Percentiles rank a stretch among this genome's conserved stretches.
phyloP scores from a whole-genome alignment of 2,797 vertebrate genomes.

The Syncerus caffer region DNA sequence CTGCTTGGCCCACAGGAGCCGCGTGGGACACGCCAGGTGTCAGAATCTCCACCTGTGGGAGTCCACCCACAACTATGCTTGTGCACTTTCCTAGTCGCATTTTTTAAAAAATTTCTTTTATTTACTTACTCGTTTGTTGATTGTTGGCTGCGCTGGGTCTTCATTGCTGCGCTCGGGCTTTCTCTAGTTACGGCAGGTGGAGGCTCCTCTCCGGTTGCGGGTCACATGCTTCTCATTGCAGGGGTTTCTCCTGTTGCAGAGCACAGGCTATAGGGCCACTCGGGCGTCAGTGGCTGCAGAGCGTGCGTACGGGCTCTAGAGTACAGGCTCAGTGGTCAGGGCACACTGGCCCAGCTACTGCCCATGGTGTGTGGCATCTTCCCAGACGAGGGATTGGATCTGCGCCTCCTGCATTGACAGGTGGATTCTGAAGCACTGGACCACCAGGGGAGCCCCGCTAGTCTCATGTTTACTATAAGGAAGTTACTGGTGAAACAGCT shows the following conservation, averaged over 20 bases:
- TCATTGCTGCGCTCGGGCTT: background rate
- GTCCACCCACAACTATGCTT: background rate
- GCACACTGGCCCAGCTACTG: background rate
- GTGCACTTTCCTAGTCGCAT: background rate
- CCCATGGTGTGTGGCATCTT: background rate
- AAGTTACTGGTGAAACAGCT: background rate
- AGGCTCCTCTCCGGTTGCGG: accelerated
- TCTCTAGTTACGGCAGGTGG: background rate
- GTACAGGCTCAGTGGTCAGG: background rate
- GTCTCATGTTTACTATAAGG: background rate
- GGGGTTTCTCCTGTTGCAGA: background rate
- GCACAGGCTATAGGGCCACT: background rate
- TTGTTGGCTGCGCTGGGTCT: background rate
- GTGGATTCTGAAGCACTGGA: background rate
- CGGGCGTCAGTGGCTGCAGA: background rate
- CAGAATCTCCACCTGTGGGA: background rate
- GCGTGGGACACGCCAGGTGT: background rate
- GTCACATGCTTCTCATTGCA: background rate
- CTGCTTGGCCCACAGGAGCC: background rate
- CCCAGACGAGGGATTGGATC: background rate
- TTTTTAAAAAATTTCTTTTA: accelerated
- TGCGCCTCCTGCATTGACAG: background rate
- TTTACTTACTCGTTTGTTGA: background rate
- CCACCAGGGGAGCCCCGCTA: background rate
- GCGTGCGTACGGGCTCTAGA: background rate